phyloP scores from a whole-genome alignment of 1,140 invertebrate species.

The Lordiphosa collinella region DNA sequence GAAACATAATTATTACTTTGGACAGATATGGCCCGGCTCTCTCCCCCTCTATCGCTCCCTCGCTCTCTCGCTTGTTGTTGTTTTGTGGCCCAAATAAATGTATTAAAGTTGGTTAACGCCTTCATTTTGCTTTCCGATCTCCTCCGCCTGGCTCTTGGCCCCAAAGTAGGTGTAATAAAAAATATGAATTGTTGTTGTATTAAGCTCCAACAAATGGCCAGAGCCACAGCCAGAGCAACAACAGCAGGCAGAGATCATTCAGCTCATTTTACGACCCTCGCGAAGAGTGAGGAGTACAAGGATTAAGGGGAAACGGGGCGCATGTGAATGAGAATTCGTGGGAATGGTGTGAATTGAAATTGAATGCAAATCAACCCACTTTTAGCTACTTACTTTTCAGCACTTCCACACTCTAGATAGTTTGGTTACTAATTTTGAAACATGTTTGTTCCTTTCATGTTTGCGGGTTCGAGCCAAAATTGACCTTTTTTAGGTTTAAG shows the following conservation, averaged over 20 bases:
- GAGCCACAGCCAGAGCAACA: conserved; percentile 6
- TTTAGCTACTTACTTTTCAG: too few relatives aligned
- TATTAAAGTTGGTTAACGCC: conserved; percentile 78
- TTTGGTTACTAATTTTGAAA: too few relatives aligned
- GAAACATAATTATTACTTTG: conserved; percentile 77
- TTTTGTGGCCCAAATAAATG: conserved; percentile 76
- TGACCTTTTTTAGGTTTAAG: too few relatives aligned
- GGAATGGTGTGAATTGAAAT: not conserved
- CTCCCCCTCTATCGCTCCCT: not conserved
- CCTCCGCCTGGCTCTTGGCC: not conserved
- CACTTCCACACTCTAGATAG: too few relatives aligned
- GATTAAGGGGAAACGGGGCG: not conserved
- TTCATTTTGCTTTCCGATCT: conserved; percentile 43
- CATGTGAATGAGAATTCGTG: not conserved
- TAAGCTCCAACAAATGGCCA: conserved; percentile 37
- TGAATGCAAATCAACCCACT: not conserved
- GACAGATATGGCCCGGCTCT: conserved; percentile 63
- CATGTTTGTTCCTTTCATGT: too few relatives aligned
- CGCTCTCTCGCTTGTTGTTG: conserved; percentile 16
- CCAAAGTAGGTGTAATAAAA: conserved; percentile 73
- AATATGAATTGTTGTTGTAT: conserved; percentile 75
- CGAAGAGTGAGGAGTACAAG: not conserved
- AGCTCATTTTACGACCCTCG: conserved; percentile 52
- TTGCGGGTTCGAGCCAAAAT: too few relatives aligned
- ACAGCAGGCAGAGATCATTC: conserved; percentile 50